Evolutionary conservation across 2,113 vertebrate species (phyloP).

Genomic region (Struthio camelus): DNA sequence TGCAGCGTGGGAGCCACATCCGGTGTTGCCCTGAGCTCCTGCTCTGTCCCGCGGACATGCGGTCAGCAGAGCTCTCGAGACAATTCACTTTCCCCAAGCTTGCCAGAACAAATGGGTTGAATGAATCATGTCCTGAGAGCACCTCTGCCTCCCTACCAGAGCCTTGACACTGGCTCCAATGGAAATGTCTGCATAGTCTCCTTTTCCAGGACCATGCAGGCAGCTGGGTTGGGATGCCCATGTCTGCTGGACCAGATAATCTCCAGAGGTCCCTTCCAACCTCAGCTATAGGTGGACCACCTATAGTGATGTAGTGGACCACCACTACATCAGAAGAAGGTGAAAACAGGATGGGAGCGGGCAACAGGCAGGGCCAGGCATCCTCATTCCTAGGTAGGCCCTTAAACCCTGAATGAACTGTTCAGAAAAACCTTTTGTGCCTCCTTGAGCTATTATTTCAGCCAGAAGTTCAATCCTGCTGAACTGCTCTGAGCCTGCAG

Average conservation of each 20-base stretch:
- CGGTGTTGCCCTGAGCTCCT: neutral
- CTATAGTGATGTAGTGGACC: no score
- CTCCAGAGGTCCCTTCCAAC: no score
- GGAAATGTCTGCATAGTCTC: neutral
- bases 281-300: no score
- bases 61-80: neutral
- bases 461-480: neutral
- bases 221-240: neutral
- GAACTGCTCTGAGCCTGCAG: neutral
- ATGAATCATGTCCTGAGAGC: neutral
- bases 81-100: neutral
- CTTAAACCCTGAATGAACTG: neutral
- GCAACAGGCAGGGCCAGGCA: neutral
- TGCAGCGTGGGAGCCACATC: fast-evolving
- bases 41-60: neutral
- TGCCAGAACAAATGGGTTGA: neutral
- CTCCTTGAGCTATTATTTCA: neutral
- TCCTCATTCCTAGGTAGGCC: neutral
- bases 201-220: neutral
- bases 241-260: neutral
- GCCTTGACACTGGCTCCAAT: neutral
- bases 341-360: neutral
- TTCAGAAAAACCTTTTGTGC: neutral
- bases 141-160: neutral
- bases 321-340: neutral